Evolutionary conservation across 2,888 invertebrate species (phyloP).

Genomic region (Microplitis deprimator): DNA sequence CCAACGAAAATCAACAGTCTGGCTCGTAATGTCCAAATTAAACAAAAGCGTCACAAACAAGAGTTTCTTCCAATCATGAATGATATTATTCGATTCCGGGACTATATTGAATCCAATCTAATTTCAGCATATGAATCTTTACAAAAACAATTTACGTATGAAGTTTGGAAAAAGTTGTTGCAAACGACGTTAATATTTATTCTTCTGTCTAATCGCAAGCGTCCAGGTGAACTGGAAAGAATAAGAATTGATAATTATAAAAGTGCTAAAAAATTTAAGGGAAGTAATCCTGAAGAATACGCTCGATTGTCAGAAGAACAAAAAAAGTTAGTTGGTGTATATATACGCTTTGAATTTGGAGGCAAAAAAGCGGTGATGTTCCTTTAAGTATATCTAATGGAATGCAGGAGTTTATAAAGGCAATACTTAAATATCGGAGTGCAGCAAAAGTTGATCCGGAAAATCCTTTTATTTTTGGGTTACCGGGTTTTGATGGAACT

Average conservation of each 20-base stretch:
- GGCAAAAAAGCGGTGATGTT: conserved; percentile 29
- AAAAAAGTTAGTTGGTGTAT: conserved; percentile 21
- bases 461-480: conserved; percentile 38
- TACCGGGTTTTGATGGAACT: conserved; percentile 26
- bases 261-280: not conserved
- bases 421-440: conserved; percentile 24
- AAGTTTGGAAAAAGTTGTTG: conserved; percentile 21
- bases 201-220: conserved; percentile 24
- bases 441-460: conserved; percentile 26
- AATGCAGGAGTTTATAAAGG: conserved; percentile 25
- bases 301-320: conserved; percentile 15
- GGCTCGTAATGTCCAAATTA: conserved; percentile 35
- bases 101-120: not conserved
- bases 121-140: not conserved
- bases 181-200: conserved; percentile 21
- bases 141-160: conserved; percentile 11
- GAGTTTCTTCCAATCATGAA: conserved; percentile 30
- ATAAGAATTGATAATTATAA: conserved; percentile 15
- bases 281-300: conserved; percentile 12
- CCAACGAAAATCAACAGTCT: conserved; percentile 36
- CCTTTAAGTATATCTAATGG: conserved; percentile 29
- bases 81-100: not conserved
- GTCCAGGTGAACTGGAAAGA: conserved; percentile 35
- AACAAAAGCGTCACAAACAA: conserved; percentile 31
- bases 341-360: conserved; percentile 24